Evolutionary conservation across 2,888 invertebrate species (phyloP), one percentile per base, ranked within the genome.

Genomic region (Dichetophora obliterata): DNA sequence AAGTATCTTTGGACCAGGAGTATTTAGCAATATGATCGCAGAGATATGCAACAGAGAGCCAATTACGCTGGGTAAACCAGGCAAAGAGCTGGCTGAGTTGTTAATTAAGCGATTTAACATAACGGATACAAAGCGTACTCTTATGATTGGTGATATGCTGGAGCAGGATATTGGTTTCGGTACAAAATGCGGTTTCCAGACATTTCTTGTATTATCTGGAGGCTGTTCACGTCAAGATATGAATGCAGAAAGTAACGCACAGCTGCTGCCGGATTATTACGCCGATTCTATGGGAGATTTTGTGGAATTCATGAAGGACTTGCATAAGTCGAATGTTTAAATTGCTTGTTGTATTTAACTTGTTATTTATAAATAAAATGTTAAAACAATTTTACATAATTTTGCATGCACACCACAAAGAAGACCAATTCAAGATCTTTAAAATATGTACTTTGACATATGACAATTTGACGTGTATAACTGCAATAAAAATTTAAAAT

Each of bases 111-210:
- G 80, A n/a, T 89, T 82, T 63, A 78, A 85, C 1, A 82, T 95
- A 24, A 87, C 86, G 0, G 90, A 94, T 77, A 92, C 94, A 0
- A 90, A 90, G 37, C 90, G 93, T 78, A 93, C 94, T 0, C 88
- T 97, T 8, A 95, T 97, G 91, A 93, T 97, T 84, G 97, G 97
- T 48, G 97, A 97, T 87, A 93, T 94, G 94, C 91, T 94, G 57
- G 93, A 94, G 78, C 95, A 96, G 84, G 96, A 97, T 88, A 92
- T 97, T 61, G 90, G 91, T 0, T 92, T 96, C 80, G 96, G 95
- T 0, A 92, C 91, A 72, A 90, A 91, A 9, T 92, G 92, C 79
- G 95, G 94, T 0, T 92, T 95, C 85, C 91, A 92, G 83, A 95
- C 95, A 0, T 86, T 96, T 54, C 88, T 96, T n/a, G 94, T 96